Evolutionary conservation across 2,113 vertebrate genomes (phyloP).

Genomic region (Geococcyx californianus): DNA sequence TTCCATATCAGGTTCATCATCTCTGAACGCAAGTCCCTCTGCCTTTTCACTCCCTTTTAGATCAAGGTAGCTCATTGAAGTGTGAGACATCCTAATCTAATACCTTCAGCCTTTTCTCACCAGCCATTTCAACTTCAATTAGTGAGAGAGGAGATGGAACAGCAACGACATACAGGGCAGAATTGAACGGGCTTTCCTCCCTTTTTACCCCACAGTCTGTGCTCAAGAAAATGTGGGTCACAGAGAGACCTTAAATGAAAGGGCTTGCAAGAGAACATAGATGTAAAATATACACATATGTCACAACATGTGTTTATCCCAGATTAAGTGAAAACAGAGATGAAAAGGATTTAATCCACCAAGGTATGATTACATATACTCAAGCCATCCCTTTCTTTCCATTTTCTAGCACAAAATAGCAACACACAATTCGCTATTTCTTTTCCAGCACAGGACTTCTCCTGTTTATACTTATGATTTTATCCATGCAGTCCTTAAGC

Average conservation of each 20-base stretch:
- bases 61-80: neutral
- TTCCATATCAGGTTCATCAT: neutral
- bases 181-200: neutral
- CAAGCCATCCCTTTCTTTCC: neutral
- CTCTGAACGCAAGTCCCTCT: neutral
- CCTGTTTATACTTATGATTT: neutral
- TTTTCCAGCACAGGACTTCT: neutral
- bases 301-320: neutral
- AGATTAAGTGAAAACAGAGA: neutral
- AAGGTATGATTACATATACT: neutral
- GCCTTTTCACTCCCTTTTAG: neutral
- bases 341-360: neutral
- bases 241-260: neutral
- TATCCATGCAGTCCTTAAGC: neutral
- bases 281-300: neutral
- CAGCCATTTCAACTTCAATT: conserved; percentile 1
- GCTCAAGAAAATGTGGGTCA: neutral
- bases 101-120: neutral
- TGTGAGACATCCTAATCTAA: neutral
- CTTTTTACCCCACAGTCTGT: neutral
- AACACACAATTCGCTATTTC: neutral
- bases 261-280: neutral
- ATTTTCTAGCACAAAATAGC: neutral
- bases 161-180: neutral
- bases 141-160: neutral